Base-by-base conservation (phyloP, 1,140 invertebrate genomes). In the Zaprionus ornatus region DNA sequence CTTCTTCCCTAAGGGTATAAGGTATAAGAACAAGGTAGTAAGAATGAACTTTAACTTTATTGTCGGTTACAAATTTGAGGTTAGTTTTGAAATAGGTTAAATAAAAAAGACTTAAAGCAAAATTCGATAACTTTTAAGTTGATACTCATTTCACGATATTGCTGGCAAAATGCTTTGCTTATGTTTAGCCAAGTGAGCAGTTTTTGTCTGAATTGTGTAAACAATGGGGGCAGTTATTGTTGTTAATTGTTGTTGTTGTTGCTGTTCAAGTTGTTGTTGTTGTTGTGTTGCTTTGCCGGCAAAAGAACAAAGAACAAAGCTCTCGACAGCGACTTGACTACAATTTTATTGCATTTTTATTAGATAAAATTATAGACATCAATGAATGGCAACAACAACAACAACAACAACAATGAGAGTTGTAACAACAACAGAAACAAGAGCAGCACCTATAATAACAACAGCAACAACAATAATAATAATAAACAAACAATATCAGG, bases 311-410 rank as follows among this genome's bases (percentile, higher is more conserved):
- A 77, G 40, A 42, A 45, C 35, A 74, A 60, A 69, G 52, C 72
- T 25, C 50, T 45, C 60, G 72, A 57, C 52, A 61, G 21, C 37
- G 37, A 45, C 67, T 59, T 74, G 59, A 57, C 72, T 52, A 65
- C 35, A 70, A 17, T 84, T 84, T 80, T 80, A 80, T 84, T 73
- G 77, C 69, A 80, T 56, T 83, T 77, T 79, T 80, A 83, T 83
- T 80, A 74, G 73, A 80, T 67, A 68, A 84, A 80, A 84, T 77
- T 79, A 78, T 78, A 71, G 82, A 57, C 77, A 77, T 72, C 71
- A 76, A 42, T 42, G 59, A 54, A 45, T 35, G 60, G 45, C 29
- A 67, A 62, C 42, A 77, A 59, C 57, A 48, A 37, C 45, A 48
- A 37, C 45, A 40, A 60, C 19, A 25, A 59, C 55, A 35, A 15